These are phyloP conservation scores for Cichlasoma orientale DNA, from an alignment of 2,797 vertebrate species.

Conservation along the genomic window DNA sequence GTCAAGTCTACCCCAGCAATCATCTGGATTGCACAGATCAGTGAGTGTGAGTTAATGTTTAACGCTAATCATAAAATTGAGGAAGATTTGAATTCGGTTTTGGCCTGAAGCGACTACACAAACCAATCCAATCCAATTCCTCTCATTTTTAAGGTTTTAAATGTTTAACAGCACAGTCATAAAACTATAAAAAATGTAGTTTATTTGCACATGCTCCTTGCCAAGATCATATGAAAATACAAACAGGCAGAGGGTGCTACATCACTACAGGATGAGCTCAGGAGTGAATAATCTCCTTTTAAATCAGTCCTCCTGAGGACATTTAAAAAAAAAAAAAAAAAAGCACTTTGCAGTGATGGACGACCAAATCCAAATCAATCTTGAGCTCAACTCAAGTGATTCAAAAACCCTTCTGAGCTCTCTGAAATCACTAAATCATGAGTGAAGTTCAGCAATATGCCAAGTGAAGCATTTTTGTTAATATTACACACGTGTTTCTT, in stretches of 20 bases:
- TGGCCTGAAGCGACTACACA: conserved; percentile 6
- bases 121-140: background rate
- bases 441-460: background rate
- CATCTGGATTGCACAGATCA: background rate
- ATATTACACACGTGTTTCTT: conserved; percentile 46
- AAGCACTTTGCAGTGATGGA: conserved; percentile 12
- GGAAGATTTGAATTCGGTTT: background rate
- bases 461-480: background rate
- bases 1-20: background rate
- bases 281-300: background rate
- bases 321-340: background rate
- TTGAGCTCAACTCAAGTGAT: conserved; percentile 9
- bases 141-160: conserved; percentile 2
- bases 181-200: background rate
- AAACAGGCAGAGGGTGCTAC: background rate
- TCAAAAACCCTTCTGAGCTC: background rate
- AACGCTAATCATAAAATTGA: conserved; percentile 22
- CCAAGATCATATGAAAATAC: background rate
- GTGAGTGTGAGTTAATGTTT: conserved; percentile 10
- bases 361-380: conserved; percentile 24
- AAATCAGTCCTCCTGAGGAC: conserved; percentile 1
- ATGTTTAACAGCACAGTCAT: background rate
- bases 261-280: background rate
- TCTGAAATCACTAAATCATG: background rate
- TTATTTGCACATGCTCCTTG: background rate